Evolutionary conservation across 2,888 invertebrate species (phyloP), one percentile per base, ranked within the genome.

Genomic region (Gerris lacustris): DNA sequence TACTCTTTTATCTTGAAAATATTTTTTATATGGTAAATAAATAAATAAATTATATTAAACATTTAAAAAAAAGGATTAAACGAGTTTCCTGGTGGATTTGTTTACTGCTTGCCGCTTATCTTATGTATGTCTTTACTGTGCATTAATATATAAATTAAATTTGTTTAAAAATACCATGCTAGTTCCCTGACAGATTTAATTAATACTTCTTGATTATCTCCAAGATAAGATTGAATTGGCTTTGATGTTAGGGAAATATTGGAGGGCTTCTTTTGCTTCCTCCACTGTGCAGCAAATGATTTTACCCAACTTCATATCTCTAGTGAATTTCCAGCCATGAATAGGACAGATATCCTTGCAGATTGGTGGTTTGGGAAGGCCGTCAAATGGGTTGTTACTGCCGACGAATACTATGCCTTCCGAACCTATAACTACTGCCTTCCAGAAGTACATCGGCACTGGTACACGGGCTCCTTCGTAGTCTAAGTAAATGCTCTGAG

Each of bases 201-300:
- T n/a, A n/a, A n/a, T n/a, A n/a, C n/a, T n/a, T n/a, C n/a, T n/a
- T n/a, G n/a, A n/a, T 64, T 64, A 64, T 31, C n/a, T 64, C 64
- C 64, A 64, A 31, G 64, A 31, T 64, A 64, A 31, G 6, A 64
- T n/a, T n/a, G 17, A n/a, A n/a, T n/a, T 31, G n/a, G n/a, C 17
- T 17, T 31, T n/a, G n/a, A 64, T 31, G n/a, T 64, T 31, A n/a
- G 64, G 64, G 6, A 64, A 6, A n/a, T 6, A n/a, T 7, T n/a
- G 66, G 63, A 72, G 67, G n/a, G 66, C 64, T 11, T 6, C 62
- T 44, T 67, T 67, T 31, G 70, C 62, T 18, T 72, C 72, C 6
- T 66, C 55, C 44, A 67, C 67, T 9, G 70, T 67, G 62, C 72
- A 72, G 62, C 72, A 72, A 66, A 67, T 67, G 70, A 72, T 67